A percentile compares a stretch with the other conserved stretches of the same genome.
Conservation (phyloP, 2,888 invertebrate genomes). For the Charanyca ferruginea region DNA sequence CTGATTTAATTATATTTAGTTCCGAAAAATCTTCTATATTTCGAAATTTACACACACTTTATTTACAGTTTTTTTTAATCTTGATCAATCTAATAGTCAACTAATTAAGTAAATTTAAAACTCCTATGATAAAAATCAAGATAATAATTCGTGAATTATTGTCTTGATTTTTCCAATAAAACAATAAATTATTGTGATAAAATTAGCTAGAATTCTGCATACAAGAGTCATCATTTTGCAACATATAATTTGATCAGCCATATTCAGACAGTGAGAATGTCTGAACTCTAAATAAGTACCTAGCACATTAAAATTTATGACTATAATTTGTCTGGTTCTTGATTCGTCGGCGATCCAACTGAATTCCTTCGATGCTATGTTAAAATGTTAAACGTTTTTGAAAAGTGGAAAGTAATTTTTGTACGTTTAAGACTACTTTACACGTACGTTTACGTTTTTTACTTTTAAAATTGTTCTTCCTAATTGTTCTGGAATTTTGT, state of each 20-base stretch:
- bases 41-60: no score
- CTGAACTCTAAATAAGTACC: conserved; percentile 49
- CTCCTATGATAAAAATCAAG: conserved; percentile 5
- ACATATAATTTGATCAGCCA: conserved; percentile 47
- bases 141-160: no score
- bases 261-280: conserved; percentile 28
- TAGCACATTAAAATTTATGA: conserved; percentile 57
- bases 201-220: conserved; percentile 12
- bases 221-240: conserved; percentile 23
- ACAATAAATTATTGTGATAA: conserved; percentile 1
- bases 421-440: no score
- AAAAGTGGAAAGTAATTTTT: conserved; percentile 40
- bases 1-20: no score
- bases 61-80: neutral
- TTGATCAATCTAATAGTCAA: neutral
- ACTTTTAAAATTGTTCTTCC: conserved; percentile 10
- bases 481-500: conserved; percentile 10
- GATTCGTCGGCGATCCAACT: conserved; percentile 33
- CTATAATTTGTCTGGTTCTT: conserved; percentile 54
- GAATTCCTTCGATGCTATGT: conserved; percentile 46
- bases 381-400: conserved; percentile 43
- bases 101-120: neutral
- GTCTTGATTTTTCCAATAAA: conserved; percentile 10
- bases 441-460: conserved; percentile 45
- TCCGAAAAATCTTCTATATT: no score